Percentiles rank a stretch among this genome's conserved stretches.
Evolutionary conservation across 2,888 invertebrate species (phyloP).

Genomic region (Noctua janthina): DNA sequence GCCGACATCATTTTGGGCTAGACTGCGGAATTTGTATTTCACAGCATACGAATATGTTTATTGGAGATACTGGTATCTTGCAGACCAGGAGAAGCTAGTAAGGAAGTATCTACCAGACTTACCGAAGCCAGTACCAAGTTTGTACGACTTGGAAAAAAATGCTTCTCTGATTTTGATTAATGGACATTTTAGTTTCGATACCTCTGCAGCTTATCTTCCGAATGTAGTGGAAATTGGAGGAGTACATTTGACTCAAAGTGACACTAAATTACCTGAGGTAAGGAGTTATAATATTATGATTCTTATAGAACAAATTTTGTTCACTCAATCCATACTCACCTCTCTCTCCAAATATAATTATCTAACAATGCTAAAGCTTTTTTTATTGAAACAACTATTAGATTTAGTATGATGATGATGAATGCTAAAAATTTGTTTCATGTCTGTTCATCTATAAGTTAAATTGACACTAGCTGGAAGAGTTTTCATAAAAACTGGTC

Average conservation of each 20-base stretch:
- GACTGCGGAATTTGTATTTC: constrained; percentile 88
- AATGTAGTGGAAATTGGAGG: constrained; percentile 91
- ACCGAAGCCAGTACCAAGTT: constrained; percentile 80
- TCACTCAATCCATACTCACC: neutral
- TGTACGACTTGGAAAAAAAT: constrained; percentile 83
- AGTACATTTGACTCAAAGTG: constrained; percentile 83
- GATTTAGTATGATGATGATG: too few species aligned
- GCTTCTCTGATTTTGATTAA: constrained; percentile 86
- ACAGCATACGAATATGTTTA: constrained; percentile 82
- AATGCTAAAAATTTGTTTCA: constrained; percentile 2
- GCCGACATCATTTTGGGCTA: constrained; percentile 88
- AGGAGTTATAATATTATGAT: constrained; percentile 33
- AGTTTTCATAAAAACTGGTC: constrained; percentile 7
- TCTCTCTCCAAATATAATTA: too few species aligned
- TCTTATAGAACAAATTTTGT: neutral
- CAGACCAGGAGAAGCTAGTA: constrained; percentile 80
- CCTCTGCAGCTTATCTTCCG: constrained; percentile 87
- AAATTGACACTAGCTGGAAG: neutral
- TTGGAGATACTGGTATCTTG: constrained; percentile 83
- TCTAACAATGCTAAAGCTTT: too few species aligned
- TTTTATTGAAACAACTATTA: too few species aligned
- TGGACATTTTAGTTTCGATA: constrained; percentile 87
- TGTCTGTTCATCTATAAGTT: neutral
- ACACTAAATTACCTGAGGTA: constrained; percentile 79
- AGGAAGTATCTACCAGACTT: constrained; percentile 81